Evolutionary conservation across 2,797 vertebrate species (phyloP).

Genomic region (Dipus sagitta): DNA sequence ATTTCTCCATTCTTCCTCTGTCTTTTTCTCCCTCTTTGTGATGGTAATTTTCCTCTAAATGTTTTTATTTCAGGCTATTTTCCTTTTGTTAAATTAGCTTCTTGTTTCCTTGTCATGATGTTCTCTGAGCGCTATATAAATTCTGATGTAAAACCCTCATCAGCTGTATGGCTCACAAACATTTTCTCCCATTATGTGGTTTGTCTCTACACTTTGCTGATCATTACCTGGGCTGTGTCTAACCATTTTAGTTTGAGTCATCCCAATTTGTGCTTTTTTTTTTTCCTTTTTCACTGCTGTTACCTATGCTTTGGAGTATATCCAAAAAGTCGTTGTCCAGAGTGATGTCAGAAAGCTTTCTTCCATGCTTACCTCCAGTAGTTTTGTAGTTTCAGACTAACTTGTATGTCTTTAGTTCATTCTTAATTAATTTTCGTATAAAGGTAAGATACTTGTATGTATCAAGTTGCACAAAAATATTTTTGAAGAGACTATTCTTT

Average conservation of each 20-base stretch:
- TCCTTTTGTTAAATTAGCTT: not conserved
- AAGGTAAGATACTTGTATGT: not conserved
- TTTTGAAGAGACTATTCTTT: not conserved
- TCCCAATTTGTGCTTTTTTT: not conserved
- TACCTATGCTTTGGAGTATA: not conserved
- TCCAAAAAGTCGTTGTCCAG: not conserved
- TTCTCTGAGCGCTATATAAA: not conserved
- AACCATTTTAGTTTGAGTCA: not conserved
- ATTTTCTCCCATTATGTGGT: too few relatives aligned
- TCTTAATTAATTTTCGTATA: not conserved
- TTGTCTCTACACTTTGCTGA: not conserved
- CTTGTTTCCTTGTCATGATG: not conserved
- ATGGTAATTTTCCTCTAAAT: not conserved
- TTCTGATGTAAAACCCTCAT: not conserved
- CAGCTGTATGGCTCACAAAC: not conserved
- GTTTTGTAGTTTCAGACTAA: not conserved
- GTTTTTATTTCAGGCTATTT: not conserved
- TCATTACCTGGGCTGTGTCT: not conserved
- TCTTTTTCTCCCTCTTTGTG: not conserved
- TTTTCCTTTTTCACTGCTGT: not conserved
- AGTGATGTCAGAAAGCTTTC: not conserved
- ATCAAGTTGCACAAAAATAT: not conserved
- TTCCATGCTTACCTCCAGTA: not conserved
- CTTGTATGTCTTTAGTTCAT: not conserved
- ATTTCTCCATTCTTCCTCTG: not conserved